A percentile compares a stretch with the other conserved stretches of the same genome.
phyloP scores from a whole-genome alignment of 2,888 invertebrate genomes.

The Clunio marinus region DNA sequence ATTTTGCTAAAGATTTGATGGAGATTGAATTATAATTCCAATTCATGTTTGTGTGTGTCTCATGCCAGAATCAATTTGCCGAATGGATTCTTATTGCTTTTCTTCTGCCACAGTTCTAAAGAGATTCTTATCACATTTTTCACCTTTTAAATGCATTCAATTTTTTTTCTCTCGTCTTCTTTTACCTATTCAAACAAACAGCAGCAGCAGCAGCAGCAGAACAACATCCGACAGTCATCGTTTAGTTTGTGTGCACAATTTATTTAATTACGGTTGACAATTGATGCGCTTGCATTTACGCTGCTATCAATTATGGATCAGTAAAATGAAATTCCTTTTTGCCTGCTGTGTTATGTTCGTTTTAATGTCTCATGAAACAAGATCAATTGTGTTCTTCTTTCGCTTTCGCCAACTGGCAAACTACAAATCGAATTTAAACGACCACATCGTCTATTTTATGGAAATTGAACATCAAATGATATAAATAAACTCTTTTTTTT shows the following conservation, averaged over 20 bases:
- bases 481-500: background rate
- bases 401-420: background rate
- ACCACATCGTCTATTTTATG: slow-evolving; percentile 25
- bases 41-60: background rate
- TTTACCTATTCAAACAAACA: background rate
- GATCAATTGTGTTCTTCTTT: background rate
- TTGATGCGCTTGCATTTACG: slow-evolving; percentile 27
- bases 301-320: slow-evolving; percentile 39
- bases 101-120: background rate
- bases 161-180: background rate
- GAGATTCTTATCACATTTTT: slow-evolving; percentile 33
- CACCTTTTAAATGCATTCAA: background rate
- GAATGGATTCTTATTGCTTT: too few species aligned
- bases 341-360: background rate
- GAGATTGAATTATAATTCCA: background rate
- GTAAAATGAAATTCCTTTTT: background rate
- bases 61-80: slow-evolving; percentile 9
- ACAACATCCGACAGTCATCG: too few species aligned
- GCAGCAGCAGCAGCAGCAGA: too few species aligned
- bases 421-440: slow-evolving; percentile 12
- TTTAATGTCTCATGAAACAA: background rate
- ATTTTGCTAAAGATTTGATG: background rate
- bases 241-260: too few species aligned
- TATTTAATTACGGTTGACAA: slow-evolving; percentile 38
- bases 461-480: slow-evolving; percentile 26